phyloP scores from a whole-genome alignment of 2,113 vertebrate genomes.

The Pelecanoides urinatrix region DNA sequence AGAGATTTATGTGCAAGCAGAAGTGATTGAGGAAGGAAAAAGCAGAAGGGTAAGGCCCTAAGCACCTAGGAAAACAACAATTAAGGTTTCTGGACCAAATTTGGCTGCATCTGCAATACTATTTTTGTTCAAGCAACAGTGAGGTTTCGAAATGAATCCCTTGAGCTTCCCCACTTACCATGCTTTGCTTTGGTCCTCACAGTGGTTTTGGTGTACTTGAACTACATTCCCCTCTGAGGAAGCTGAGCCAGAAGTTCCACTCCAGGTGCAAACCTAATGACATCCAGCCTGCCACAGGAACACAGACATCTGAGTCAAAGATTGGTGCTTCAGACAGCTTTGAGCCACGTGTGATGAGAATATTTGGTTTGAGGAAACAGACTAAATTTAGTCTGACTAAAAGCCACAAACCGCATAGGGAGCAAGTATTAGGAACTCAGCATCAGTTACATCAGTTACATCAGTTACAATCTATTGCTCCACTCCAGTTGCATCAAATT shows the following conservation, averaged over 20 bases:
- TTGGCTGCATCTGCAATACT: neutral
- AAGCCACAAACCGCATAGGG: neutral
- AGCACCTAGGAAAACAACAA: neutral
- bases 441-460: neutral
- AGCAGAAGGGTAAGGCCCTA: neutral
- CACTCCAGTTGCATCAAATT: neutral
- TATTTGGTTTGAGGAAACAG: neutral
- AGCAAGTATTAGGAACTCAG: neutral
- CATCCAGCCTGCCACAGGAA: fast-evolving
- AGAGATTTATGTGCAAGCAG: neutral
- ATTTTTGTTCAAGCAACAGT: neutral
- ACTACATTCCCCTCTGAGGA: neutral
- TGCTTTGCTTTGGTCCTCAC: neutral
- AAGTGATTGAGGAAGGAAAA: neutral
- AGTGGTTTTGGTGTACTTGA: neutral
- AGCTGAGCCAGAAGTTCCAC: neutral
- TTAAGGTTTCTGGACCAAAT: neutral
- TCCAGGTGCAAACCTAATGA: neutral
- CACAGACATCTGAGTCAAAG: neutral
- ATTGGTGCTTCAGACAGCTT: neutral
- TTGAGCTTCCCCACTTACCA: neutral
- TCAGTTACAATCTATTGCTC: neutral
- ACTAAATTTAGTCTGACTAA: neutral
- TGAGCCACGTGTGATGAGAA: neutral
- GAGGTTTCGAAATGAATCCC: neutral